phyloP scores from a whole-genome alignment of 2,888 invertebrate genomes.

The Rhamphomyia laevipes region DNA sequence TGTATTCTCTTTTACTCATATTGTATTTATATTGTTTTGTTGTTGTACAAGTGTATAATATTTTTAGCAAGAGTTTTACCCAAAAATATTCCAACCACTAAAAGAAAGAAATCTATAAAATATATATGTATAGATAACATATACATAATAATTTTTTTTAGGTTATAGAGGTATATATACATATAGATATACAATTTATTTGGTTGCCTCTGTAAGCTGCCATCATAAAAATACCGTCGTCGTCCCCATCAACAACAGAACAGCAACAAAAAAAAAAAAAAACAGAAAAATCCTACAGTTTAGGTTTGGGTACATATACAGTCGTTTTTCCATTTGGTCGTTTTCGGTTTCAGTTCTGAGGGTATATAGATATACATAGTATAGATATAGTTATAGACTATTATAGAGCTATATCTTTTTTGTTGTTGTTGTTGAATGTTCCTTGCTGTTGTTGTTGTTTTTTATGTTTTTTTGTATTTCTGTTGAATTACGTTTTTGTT shows the following conservation, averaged over 20 bases:
- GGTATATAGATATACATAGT: too few relatives aligned
- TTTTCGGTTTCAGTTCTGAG: slow-evolving; percentile 1
- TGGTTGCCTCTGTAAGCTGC: not conserved
- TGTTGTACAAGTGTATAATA: too few relatives aligned
- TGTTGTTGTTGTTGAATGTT: too few relatives aligned
- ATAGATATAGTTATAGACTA: too few relatives aligned
- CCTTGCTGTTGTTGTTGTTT: not conserved
- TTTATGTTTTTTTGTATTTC: not conserved
- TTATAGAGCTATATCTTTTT: too few relatives aligned
- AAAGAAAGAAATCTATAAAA: not conserved
- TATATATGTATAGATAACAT: not conserved
- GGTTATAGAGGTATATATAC: too few relatives aligned
- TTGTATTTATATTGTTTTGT: too few relatives aligned
- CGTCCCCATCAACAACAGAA: not conserved
- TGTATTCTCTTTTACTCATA: not conserved
- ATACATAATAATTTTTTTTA: not conserved
- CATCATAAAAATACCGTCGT: slow-evolving; percentile 1
- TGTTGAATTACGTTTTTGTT: not conserved
- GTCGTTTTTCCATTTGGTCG: slow-evolving; percentile 1
- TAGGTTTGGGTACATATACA: too few relatives aligned
- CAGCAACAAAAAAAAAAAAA: too few relatives aligned
- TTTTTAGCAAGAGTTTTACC: too few relatives aligned
- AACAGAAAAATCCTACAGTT: too few relatives aligned
- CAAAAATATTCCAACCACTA: not conserved
- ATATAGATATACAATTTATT: too few relatives aligned